Evolutionary conservation across 1,140 invertebrate species (phyloP).

Genomic region (Drosophila lacteicornis): DNA sequence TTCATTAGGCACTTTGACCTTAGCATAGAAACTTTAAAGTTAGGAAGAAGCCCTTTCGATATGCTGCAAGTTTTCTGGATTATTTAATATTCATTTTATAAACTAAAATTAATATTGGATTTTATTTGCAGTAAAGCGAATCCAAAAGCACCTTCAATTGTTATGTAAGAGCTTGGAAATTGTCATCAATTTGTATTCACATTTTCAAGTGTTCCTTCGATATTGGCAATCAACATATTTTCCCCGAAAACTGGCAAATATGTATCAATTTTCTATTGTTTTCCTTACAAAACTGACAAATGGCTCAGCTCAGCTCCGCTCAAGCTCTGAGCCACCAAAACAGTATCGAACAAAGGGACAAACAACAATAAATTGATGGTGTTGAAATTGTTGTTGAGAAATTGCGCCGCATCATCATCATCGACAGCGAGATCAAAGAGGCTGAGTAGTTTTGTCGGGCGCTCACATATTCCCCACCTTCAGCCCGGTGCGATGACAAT

Average conservation of each 20-base stretch:
- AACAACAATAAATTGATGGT: conserved; percentile 71
- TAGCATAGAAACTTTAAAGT: background rate
- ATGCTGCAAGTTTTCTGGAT: too few species aligned
- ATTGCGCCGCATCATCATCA: conserved; percentile 69
- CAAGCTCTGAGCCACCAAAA: conserved; percentile 17
- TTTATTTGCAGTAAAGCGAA: too few species aligned
- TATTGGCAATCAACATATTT: conserved; percentile 28
- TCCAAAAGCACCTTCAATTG: background rate
- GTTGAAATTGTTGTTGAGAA: conserved; percentile 71
- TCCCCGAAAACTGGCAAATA: conserved; percentile 6
- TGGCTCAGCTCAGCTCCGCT: conserved; percentile 16
- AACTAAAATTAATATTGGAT: too few species aligned
- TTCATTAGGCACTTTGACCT: conserved; percentile 19
- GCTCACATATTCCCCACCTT: conserved; percentile 19
- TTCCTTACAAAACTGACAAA: conserved; percentile 47
- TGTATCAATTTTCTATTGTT: conserved; percentile 34
- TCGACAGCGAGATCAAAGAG: conserved; percentile 65
- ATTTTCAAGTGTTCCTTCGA: background rate
- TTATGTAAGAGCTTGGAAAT: background rate
- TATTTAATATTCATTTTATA: too few species aligned
- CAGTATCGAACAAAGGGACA: conserved; percentile 21
- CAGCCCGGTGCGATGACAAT: conserved; percentile 64
- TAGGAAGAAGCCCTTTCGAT: too few species aligned
- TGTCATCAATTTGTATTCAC: conserved; percentile 2
- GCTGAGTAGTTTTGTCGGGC: conserved; percentile 58